phyloP scores from a whole-genome alignment of 2,888 invertebrate species.

The Apomyelois bistriatella region DNA sequence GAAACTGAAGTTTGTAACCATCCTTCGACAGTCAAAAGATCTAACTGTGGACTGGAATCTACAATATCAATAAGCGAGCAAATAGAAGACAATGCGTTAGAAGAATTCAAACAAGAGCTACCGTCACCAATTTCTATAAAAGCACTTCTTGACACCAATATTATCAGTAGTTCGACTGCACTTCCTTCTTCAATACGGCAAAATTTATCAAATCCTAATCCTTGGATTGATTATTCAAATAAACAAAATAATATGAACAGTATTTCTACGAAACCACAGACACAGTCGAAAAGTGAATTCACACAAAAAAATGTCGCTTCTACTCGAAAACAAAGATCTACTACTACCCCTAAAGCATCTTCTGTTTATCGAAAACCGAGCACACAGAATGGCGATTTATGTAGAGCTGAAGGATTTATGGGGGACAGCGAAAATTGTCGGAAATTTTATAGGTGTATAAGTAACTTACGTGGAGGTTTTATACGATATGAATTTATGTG shows the following conservation, averaged over 20 bases:
- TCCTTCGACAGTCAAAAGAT: conserved; percentile 83
- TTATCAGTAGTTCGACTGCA: neutral
- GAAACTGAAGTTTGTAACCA: conserved; percentile 84
- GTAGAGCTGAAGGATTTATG: conserved; percentile 85
- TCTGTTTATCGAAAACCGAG: conserved; percentile 16
- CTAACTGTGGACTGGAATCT: conserved; percentile 80
- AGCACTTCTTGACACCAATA: conserved; percentile 28
- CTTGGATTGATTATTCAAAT: conserved; percentile 19
- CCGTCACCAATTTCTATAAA: conserved; percentile 53
- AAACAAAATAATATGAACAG: conserved; percentile 8
- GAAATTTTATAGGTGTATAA: conserved; percentile 90
- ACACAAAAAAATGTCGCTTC: conserved; percentile 22
- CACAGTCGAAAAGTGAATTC: neutral
- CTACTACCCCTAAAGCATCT: conserved; percentile 13
- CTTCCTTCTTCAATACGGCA: conserved; percentile 13
- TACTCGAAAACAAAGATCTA: conserved; percentile 20
- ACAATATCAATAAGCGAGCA: conserved; percentile 21
- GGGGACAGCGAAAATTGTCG: conserved; percentile 85
- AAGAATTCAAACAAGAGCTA: conserved; percentile 43
- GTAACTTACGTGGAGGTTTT: conserved; percentile 80
- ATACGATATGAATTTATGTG: conserved; percentile 87
- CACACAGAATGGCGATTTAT: conserved; percentile 45
- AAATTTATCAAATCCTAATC: conserved; percentile 17
- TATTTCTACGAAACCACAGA: conserved; percentile 10
- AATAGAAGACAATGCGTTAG: conserved; percentile 70